Conservation (phyloP, 2,113 vertebrate species). For the Laticauda colubrina region DNA sequence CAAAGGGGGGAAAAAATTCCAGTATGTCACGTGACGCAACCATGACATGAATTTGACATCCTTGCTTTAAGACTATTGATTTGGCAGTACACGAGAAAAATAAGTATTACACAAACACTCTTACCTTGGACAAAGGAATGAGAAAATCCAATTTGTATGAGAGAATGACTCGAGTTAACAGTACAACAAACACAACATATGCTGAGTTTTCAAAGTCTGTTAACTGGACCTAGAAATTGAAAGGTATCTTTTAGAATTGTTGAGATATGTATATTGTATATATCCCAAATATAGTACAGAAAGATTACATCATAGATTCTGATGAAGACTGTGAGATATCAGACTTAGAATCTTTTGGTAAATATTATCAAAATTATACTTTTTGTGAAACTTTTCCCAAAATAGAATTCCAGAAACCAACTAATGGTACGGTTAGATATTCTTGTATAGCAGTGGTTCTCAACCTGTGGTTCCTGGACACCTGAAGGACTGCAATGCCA, state of each 20-base stretch:
- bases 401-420: not conserved
- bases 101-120: not conserved
- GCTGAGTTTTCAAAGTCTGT: conserved; percentile 99
- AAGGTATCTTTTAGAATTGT: conserved; percentile 14
- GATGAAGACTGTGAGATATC: not conserved
- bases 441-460: too few species aligned
- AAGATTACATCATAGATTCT: not conserved
- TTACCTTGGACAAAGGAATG: conserved; percentile 95
- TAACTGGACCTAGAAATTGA: conserved; percentile 83
- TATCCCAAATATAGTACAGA: not conserved
- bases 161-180: conserved; percentile 95
- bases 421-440: not conserved
- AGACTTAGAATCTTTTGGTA: not conserved
- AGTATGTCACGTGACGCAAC: too few species aligned
- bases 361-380: not conserved
- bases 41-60: too few species aligned
- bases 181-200: conserved; percentile 94
- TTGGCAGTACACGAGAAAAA: not conserved
- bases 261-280: not conserved
- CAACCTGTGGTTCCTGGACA: too few species aligned
- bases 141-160: conserved; percentile 98
- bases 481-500: too few species aligned
- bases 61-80: not conserved
- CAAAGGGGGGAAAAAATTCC: too few species aligned
- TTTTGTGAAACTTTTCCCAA: not conserved